Conservation (phyloP, 1,140 invertebrate genomes). For the Conus betulinus region DNA sequence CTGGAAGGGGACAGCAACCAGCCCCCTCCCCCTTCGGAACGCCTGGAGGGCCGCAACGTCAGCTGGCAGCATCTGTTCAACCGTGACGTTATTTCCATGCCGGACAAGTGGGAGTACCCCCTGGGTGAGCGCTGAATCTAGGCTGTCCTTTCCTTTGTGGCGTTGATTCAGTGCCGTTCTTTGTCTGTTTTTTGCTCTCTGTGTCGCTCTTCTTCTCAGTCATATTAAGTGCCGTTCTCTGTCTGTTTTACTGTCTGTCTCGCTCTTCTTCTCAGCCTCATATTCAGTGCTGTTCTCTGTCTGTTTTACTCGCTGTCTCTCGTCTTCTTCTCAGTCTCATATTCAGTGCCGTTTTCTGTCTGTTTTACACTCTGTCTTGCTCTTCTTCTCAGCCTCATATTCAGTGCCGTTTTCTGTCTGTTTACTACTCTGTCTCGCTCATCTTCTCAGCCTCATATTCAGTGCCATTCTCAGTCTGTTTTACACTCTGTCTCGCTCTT, state of each 20-base stretch:
- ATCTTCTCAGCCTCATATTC: too few relatives aligned
- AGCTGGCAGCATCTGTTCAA: conserved; percentile 75
- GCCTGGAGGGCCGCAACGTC: conserved; percentile 63
- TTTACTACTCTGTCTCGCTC: not conserved
- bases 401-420: too few relatives aligned
- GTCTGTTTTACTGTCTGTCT: too few relatives aligned
- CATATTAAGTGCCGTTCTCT: too few relatives aligned
- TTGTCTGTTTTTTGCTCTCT: too few relatives aligned
- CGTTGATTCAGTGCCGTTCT: too few relatives aligned
- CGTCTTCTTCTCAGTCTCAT: not conserved
- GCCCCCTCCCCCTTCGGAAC: conserved; percentile 55
- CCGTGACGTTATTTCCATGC: conserved; percentile 75
- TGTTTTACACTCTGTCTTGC: too few relatives aligned
- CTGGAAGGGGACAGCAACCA: conserved; percentile 66
- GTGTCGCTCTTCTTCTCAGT: not conserved
- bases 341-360: too few relatives aligned
- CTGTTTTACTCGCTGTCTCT: not conserved
- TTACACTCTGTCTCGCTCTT: too few relatives aligned
- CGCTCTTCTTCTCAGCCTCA: too few relatives aligned
- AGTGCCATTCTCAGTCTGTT: too few relatives aligned
- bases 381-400: too few relatives aligned
- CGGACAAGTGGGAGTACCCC: conserved; percentile 78
- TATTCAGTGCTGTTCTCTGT: not conserved
- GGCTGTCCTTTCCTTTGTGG: not conserved
- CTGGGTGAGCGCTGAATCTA: conserved; percentile 67